Evolutionary conservation across 2,888 invertebrate genomes (phyloP).

Genomic region (Allygus modestus): DNA sequence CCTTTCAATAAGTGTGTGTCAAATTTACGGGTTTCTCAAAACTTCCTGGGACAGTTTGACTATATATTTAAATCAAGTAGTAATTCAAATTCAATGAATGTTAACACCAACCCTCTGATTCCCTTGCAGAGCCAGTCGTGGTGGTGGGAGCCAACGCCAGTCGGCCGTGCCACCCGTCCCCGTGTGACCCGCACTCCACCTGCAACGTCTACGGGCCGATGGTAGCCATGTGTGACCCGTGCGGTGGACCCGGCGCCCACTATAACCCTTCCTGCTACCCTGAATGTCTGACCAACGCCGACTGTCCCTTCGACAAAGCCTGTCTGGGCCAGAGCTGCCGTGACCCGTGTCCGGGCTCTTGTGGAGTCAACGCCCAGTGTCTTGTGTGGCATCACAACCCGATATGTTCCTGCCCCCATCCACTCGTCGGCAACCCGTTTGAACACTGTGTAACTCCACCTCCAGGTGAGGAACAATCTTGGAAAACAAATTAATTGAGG

Average conservation of each 20-base stretch:
- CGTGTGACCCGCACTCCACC: conserved; percentile 83
- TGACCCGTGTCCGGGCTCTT: conserved; percentile 89
- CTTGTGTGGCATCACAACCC: conserved; percentile 85
- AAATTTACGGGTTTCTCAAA: too few relatives aligned
- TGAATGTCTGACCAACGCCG: conserved; percentile 88
- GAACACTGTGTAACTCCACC: conserved; percentile 83
- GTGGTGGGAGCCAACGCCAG: conserved; percentile 80
- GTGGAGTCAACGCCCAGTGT: conserved; percentile 86
- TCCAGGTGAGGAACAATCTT: conserved; percentile 75
- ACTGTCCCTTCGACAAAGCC: conserved; percentile 87
- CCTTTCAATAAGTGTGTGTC: too few relatives aligned
- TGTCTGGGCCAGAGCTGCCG: conserved; percentile 86
- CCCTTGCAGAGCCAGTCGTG: conserved; percentile 72
- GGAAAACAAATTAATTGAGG: neutral
- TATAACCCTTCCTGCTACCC: conserved; percentile 88
- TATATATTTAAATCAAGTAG: too few relatives aligned
- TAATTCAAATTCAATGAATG: too few relatives aligned
- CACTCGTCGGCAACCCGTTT: conserved; percentile 86
- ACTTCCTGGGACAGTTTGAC: too few relatives aligned
- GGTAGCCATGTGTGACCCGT: conserved; percentile 89
- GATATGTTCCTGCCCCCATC: conserved; percentile 83
- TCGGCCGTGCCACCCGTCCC: conserved; percentile 86
- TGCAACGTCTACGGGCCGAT: conserved; percentile 86
- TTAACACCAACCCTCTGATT: too few relatives aligned
- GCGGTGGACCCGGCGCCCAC: conserved; percentile 81